Percentiles rank a stretch among this genome's conserved stretches.
phyloP scores from a whole-genome alignment of 2,113 vertebrate genomes.

The Sturnus vulgaris region DNA sequence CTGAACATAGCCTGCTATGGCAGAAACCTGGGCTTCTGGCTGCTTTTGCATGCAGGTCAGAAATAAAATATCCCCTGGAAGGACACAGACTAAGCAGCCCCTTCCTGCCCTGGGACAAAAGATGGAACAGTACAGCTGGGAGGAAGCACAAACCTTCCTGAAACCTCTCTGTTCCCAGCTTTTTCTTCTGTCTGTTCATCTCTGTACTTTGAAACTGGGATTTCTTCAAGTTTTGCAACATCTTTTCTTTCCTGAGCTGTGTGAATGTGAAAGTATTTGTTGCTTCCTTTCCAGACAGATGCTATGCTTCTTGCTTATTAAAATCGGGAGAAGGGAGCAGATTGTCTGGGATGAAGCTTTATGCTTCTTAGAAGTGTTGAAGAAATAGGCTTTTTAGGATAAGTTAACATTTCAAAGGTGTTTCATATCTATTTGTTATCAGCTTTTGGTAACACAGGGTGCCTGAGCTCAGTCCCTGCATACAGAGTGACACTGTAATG shows the following conservation, averaged over 20 bases:
- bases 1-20: not conserved
- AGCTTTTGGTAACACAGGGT: not conserved
- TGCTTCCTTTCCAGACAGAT: not conserved
- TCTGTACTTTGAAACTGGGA: not conserved
- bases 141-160: rapidly evolving
- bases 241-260: not conserved
- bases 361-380: not conserved
- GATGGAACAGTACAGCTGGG: not conserved
- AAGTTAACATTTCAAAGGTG: conserved; percentile 44
- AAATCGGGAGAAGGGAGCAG: not conserved
- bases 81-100: not conserved
- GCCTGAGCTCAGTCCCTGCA: not conserved
- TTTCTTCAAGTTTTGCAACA: not conserved
- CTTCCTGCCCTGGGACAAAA: not conserved
- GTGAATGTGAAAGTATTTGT: not conserved
- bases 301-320: conserved; percentile 29
- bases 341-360: not conserved
- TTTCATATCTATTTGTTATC: conserved; percentile 23
- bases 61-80: not conserved
- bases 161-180: not conserved
- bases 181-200: not conserved
- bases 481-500: not conserved
- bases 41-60: not conserved
- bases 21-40: not conserved
- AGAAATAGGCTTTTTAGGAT: not conserved